Base-by-base conservation (phyloP, 2,888 invertebrate species). In the Phlogophora meticulosa region DNA sequence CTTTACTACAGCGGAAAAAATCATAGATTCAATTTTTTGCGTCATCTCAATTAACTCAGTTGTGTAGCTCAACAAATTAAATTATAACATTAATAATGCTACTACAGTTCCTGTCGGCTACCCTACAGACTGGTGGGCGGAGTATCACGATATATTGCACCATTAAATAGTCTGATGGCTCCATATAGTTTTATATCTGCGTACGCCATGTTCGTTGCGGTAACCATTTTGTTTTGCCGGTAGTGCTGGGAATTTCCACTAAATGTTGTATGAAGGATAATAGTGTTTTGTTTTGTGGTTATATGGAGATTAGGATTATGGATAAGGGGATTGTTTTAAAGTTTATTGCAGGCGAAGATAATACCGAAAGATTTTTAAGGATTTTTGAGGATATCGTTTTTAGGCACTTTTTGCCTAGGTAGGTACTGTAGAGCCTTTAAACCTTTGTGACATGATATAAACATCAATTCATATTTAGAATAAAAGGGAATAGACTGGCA, bases 81-180 rank as follows among this genome's bases (percentile, higher is more conserved):
- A 59, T 74, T 42, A 48, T 24, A 63, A 49, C 36, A 78, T 55
- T 49, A 72, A 59, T 43, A 52, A 42, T 20, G 7, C 17, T 11
- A 10, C 32, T 10, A 24, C 43, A 40, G 55, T 75, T 28, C 9
- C 15, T 36, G 48, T 24, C 17, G 40, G 61, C 55, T 52, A 53
- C 75, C 59, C 49, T 34, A 48, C 66, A 42, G 48, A 32, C 24
- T 48, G 22, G 59, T 75, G 72, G 78, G 78, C 66, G 70, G 67
- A 15, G 55, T 13, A 24, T 42, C 28, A 61, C 64, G 20, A 82
- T 74, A 53, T 83, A 82, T 74, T 45, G 64, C 71, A 28, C 59
- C 66, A 78, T 78, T 72, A 76, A 73, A 51, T 46, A 43, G 69
- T 75, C 69, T 78, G 71, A 83, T 76, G 36, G 69, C 73, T 72